Conservation (phyloP, 2,113 vertebrate genomes). For the Alouatta palliata region DNA sequence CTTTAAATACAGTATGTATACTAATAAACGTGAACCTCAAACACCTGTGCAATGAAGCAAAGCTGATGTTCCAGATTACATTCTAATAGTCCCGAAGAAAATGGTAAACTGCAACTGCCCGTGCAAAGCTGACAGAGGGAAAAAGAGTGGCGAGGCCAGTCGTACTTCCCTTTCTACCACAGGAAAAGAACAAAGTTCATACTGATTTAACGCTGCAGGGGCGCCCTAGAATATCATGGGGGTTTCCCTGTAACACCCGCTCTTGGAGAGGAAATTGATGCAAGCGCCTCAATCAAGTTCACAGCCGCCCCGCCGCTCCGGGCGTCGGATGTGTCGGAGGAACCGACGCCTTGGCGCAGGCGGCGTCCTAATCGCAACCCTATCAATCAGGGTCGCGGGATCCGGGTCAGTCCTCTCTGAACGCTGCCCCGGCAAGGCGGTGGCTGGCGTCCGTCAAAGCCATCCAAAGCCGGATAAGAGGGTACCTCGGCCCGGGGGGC, state of each 20-base stretch:
- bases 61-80: neutral
- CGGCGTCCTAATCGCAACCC: neutral
- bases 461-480: neutral
- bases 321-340: neutral
- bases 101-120: neutral
- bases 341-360: neutral
- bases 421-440: neutral
- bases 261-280: accelerated
- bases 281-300: neutral
- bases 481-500: neutral
- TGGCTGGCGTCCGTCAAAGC: neutral
- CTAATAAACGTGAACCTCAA: neutral
- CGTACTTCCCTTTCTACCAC: neutral
- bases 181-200: neutral
- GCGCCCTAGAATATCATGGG: neutral
- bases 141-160: neutral
- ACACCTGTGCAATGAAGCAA: neutral
- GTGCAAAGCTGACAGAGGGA: neutral
- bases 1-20: neutral
- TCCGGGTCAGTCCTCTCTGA: no score
- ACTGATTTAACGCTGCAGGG: accelerated
- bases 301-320: accelerated
- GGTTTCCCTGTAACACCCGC: neutral
- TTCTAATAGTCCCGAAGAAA: neutral
- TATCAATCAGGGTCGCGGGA: accelerated